Base-by-base conservation (phyloP, 30 jellyfish, hydroid and myxozoan genomes). In the Aurelia coerulea region DNA sequence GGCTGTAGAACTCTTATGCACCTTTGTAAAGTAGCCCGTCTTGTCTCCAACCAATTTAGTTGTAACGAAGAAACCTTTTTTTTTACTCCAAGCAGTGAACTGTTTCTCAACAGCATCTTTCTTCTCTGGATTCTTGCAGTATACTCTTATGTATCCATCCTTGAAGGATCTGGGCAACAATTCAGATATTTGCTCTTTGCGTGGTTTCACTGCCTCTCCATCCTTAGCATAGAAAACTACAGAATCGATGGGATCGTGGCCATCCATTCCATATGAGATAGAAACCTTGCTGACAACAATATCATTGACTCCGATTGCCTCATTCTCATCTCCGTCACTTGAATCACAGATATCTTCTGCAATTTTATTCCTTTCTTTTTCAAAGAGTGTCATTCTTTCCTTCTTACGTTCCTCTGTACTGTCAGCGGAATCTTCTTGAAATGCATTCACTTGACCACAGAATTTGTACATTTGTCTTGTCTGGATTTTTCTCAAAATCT, bases 111-210 rank as follows among this genome's bases (percentile, higher is more conserved):
- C 90, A 32, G 58, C 50, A 9, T 12, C 15, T 34, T 34, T 84
- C 42, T 84, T 84, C 5, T 66, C 46, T 7, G 81, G 31, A 51
- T 83, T 73, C 65, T 70, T 83, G 86, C 91, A 83, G 52, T 84
- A 84, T 23, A 85, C 95, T 73, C 97, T 82, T 69, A 90, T 76
- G 81, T 66, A 78, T 72, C 65, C 74, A 68, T 90, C 95, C n/a
- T 63, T 46, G 62, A 84, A 90, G 39, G 62, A 64, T 31, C 65
- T 73, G 17, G 97, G 97, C 17, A 90, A 80, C 16, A 76, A 17
- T 29, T 76, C 95, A 34, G 95, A 81, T 29, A 90, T 70, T n/a
- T 90, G 92, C 54, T 84, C 86, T 54, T 70, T 79, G 32, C 76
- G 67, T 35, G 77, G 53, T 51, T 59, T 32, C 56, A 63, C 65